Evolutionary conservation across 92 coral and sea anemone genomes (phyloP), one percentile per base, ranked within the genome.

Genomic region (Bergia sp.): DNA sequence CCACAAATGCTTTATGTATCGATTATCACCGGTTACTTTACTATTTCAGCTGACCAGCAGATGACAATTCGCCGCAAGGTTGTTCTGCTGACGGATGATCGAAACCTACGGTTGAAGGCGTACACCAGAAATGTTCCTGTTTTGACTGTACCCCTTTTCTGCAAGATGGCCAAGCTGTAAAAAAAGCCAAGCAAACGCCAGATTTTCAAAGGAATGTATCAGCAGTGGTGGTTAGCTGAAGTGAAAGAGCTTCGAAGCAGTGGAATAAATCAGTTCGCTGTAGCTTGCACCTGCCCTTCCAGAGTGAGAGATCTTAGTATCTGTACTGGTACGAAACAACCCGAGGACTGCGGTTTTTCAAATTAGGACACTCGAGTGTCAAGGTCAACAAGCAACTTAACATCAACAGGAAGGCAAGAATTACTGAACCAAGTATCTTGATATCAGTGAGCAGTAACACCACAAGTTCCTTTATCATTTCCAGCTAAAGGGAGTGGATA

Each of bases 31-130:
- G 16, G 11, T 15, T 37, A 8, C 13, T 39, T 18, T 76, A 47
- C 13, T 79, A 55, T 72, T 88, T 13, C 89, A 97, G 99, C 97
- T 75, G 96, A 95, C 86, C 96, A 94, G 72, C 99, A 98, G 50
- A 94, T 97, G 86, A 97, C 99, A 21, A 94, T 97, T 50, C 94
- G 96, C 79, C 96, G 99, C 12, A 97, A 97, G 86, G 99, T 97
- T 15, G 99, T 97, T 41, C 91, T 97, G 15, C 92, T 97, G 82
- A 95, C 98, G 1, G 98, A 97, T 42, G 99, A 95, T 80, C 94
- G 98, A 45, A 97, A 95, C 90, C 91, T 97, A 29, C 93, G 99
- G 23, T 85, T 97, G 49, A 97, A 95, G 80, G 98, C 97, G 73
- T 92, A 94, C 94, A 94, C 98, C 79, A 94, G 98, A 79, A 95